A percentile compares a stretch with the other conserved stretches of the same genome.
Evolutionary conservation across 92 coral and sea anemone genomes (phyloP).

Genomic region (Siderastrea siderea): DNA sequence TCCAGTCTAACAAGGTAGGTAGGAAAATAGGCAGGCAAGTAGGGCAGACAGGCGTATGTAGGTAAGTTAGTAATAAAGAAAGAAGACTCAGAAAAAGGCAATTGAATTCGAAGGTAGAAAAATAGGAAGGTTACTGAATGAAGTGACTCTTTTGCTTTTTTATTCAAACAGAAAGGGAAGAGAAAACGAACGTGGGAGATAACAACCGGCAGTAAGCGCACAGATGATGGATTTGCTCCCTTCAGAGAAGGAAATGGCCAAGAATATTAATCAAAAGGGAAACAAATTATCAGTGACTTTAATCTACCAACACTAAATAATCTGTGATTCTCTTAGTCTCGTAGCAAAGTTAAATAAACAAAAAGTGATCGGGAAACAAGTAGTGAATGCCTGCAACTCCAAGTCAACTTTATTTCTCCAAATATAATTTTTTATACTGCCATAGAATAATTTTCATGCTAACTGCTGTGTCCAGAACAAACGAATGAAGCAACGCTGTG

Average conservation of each 20-base stretch:
- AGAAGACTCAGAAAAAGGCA: too few species aligned
- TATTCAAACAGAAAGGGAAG: neutral
- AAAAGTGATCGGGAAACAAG: too few species aligned
- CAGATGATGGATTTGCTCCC: neutral
- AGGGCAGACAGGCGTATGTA: neutral
- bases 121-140: neutral
- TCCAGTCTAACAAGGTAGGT: neutral
- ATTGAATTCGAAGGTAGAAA: neutral
- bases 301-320: too few species aligned
- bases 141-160: neutral
- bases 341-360: too few species aligned
- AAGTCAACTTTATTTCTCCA: too few species aligned
- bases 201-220: neutral
- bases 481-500: too few species aligned
- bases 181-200: conserved; percentile 1
- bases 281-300: neutral
- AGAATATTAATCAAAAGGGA: neutral
- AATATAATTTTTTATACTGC: too few species aligned
- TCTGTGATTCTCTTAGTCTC: too few species aligned
- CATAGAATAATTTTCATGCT: too few species aligned
- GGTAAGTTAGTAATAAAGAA: too few species aligned
- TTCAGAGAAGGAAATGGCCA: neutral
- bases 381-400: too few species aligned
- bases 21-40: neutral
- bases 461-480: too few species aligned